phyloP scores from a whole-genome alignment of 2,797 vertebrate genomes.

The Spinibarbus caldwelli region DNA sequence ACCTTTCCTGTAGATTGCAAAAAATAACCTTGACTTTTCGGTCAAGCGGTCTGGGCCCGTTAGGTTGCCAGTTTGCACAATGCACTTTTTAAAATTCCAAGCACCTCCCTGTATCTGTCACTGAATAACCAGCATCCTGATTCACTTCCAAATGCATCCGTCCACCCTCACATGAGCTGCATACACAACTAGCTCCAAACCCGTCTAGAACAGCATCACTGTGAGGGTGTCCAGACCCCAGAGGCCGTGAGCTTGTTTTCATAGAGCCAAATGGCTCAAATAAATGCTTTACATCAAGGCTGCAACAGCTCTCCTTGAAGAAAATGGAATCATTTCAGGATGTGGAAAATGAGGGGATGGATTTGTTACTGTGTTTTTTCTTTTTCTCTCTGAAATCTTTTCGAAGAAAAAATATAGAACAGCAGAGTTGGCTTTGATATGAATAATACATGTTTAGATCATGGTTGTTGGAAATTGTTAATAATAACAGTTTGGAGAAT shows the following conservation, averaged over 20 bases:
- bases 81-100: slow-evolving; percentile 40
- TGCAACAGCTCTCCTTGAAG: slow-evolving; percentile 39
- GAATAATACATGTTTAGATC: background rate
- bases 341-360: background rate
- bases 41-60: background rate
- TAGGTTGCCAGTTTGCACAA: slow-evolving; percentile 37
- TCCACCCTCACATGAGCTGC: slow-evolving; percentile 31
- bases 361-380: background rate
- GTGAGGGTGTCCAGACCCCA: slow-evolving; percentile 10
- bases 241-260: slow-evolving; percentile 46
- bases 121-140: slow-evolving; percentile 45
- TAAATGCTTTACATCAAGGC: slow-evolving; percentile 42
- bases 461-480: background rate
- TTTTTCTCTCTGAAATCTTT: background rate
- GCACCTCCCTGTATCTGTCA: slow-evolving; percentile 41
- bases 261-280: slow-evolving; percentile 47
- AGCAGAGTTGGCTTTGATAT: background rate
- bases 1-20: background rate
- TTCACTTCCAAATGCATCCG: slow-evolving; percentile 52
- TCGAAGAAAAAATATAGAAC: background rate
- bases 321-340: slow-evolving; percentile 41
- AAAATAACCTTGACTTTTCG: slow-evolving; percentile 24
- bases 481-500: no score
- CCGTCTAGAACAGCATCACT: slow-evolving; percentile 27
- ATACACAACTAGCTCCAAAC: slow-evolving; percentile 44